phyloP scores from a whole-genome alignment of 2,113 vertebrate species.

The Trichechus manatus region DNA sequence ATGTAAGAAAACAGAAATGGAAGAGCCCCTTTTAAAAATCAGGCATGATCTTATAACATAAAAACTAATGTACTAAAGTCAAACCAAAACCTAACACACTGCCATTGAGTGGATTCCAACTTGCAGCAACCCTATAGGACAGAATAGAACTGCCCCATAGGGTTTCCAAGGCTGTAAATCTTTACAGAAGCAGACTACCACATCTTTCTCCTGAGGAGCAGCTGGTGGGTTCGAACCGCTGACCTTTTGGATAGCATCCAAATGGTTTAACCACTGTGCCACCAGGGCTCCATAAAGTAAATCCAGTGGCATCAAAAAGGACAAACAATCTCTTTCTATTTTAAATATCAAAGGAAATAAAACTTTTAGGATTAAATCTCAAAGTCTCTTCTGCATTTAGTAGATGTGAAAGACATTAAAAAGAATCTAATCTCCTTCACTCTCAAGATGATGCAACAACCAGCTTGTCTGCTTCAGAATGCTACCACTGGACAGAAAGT shows the following conservation, averaged over 20 bases:
- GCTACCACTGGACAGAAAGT: neutral
- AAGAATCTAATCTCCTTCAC: neutral
- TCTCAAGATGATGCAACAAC: neutral
- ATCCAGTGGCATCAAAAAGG: constrained; percentile 16
- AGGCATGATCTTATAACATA: constrained; percentile 25
- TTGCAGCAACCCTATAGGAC: no score
- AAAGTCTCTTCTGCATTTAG: neutral
- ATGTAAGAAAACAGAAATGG: neutral
- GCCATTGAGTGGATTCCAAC: no score
- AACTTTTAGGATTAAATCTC: constrained; percentile 15
- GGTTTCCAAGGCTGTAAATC: no score
- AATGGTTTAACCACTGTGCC: no score
- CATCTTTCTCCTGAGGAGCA: no score
- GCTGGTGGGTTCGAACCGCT: no score
- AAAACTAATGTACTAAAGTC: neutral
- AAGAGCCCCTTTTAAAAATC: constrained; percentile 29
- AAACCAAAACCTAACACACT: no score
- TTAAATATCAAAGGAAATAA: constrained; percentile 56
- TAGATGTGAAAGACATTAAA: constrained; percentile 55
- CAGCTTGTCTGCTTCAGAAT: neutral
- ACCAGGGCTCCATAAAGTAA: neutral
- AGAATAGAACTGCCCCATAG: no score
- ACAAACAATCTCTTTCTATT: constrained; percentile 33
- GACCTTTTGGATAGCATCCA: no score
- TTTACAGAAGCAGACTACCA: no score